Conservation (phyloP, 2,888 invertebrate genomes). For the Nipponacmea schrenckii region DNA sequence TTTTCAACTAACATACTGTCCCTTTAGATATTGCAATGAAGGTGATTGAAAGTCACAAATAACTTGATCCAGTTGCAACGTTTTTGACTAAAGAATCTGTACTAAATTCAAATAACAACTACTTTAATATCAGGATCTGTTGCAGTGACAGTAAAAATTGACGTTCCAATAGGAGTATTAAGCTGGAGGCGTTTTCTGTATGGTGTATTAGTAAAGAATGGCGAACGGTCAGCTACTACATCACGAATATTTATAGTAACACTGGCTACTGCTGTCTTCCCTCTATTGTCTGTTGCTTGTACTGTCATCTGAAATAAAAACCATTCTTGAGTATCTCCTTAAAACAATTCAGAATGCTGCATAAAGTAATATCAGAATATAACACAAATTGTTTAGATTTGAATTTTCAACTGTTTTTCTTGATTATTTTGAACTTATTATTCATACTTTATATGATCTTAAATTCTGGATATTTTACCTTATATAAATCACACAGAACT, state of each 20-base stretch:
- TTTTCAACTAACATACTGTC: no score
- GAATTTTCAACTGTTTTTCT: neutral
- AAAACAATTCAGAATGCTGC: neutral
- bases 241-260: slow-evolving; percentile 40
- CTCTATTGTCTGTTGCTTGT: slow-evolving; percentile 43
- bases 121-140: slow-evolving; percentile 48
- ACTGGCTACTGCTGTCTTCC: slow-evolving; percentile 45
- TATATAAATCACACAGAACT: no score
- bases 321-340: neutral
- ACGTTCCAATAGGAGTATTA: slow-evolving; percentile 39
- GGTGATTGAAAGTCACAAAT: no score
- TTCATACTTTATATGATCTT: neutral
- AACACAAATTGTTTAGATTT: neutral
- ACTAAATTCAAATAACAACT: slow-evolving; percentile 18
- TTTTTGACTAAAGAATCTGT: no score
- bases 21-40: no score
- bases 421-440: neutral
- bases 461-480: no score
- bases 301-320: slow-evolving; percentile 41
- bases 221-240: slow-evolving; percentile 38
- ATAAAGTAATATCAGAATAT: neutral
- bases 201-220: slow-evolving; percentile 45
- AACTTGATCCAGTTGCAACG: no score
- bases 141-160: slow-evolving; percentile 46
- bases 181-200: slow-evolving; percentile 41